Evolutionary conservation across 2,888 invertebrate genomes (phyloP).

Genomic region (Brassicogethes aeneus): DNA sequence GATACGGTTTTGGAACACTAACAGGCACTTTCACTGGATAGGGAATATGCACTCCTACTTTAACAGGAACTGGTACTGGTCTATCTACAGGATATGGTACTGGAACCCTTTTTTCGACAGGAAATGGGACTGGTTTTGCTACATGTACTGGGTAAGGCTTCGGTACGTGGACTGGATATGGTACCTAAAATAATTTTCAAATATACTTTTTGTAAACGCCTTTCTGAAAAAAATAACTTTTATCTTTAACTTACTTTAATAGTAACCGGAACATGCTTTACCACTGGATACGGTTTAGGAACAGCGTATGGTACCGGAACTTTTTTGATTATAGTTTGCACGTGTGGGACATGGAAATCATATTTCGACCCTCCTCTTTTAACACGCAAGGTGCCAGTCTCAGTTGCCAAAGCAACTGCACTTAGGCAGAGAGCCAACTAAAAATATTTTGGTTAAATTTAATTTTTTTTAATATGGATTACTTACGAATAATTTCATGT

Average conservation of each 20-base stretch:
- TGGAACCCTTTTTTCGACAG: conserved; percentile 6
- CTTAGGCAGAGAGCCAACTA: background rate
- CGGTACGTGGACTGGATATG: conserved; percentile 2
- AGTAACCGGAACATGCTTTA: conserved; percentile 6
- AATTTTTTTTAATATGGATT: too few relatives aligned
- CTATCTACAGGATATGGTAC: conserved; percentile 11
- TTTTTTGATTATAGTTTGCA: conserved; percentile 3
- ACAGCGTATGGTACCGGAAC: conserved; percentile 4
- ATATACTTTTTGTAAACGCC: too few relatives aligned
- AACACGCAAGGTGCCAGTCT: conserved; percentile 1
- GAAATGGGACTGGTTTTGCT: conserved; percentile 11
- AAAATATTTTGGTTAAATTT: too few relatives aligned
- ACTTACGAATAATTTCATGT: too few relatives aligned
- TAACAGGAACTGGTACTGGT: conserved; percentile 9
- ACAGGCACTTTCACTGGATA: conserved; percentile 10
- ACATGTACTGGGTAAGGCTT: conserved; percentile 10
- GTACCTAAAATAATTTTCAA: background rate
- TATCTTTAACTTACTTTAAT: conserved; percentile 1
- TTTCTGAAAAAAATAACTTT: too few relatives aligned
- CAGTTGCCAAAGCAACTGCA: conserved; percentile 1
- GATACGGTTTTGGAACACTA: conserved; percentile 29
- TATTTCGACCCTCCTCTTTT: background rate
- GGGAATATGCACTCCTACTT: conserved; percentile 9
- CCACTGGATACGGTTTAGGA: conserved; percentile 6
- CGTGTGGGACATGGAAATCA: background rate